Conservation (phyloP, 2,797 vertebrate genomes). For the Rhyacichthys aspro region DNA sequence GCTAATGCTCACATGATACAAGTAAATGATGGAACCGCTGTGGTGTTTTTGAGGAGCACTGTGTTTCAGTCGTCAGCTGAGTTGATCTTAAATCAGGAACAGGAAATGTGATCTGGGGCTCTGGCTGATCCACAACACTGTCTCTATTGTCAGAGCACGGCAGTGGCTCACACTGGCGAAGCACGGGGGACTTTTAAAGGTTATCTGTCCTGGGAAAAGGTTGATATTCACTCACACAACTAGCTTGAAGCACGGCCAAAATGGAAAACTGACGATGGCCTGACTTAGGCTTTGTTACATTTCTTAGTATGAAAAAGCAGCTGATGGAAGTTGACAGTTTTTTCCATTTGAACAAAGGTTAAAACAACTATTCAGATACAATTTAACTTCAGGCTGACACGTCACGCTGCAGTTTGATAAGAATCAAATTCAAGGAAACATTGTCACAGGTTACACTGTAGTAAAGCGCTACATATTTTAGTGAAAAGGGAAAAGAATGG, state of each 20-base stretch:
- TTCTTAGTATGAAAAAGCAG: slow-evolving; percentile 1
- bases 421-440: too few relatives aligned
- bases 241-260: slow-evolving; percentile 21
- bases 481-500: neutral
- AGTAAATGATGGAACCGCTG: slow-evolving; percentile 30
- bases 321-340: too few relatives aligned
- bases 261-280: slow-evolving; percentile 16
- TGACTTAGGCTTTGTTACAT: neutral
- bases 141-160: slow-evolving; percentile 67
- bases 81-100: slow-evolving; percentile 78
- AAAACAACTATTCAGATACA: too few relatives aligned
- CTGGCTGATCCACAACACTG: slow-evolving; percentile 69
- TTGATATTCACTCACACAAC: slow-evolving; percentile 56
- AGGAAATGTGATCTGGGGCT: slow-evolving; percentile 76
- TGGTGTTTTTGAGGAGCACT: slow-evolving; percentile 51
- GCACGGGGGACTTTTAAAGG: slow-evolving; percentile 73
- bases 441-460: too few relatives aligned
- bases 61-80: slow-evolving; percentile 74
- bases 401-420: too few relatives aligned
- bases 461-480: too few relatives aligned
- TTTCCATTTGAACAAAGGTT: too few relatives aligned
- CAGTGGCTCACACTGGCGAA: slow-evolving; percentile 65
- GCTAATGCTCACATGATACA: slow-evolving; percentile 32
- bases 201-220: slow-evolving; percentile 71
- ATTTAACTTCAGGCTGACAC: too few relatives aligned